Conservation (phyloP, 2,113 vertebrate species). For the Grammomys surdaster region DNA sequence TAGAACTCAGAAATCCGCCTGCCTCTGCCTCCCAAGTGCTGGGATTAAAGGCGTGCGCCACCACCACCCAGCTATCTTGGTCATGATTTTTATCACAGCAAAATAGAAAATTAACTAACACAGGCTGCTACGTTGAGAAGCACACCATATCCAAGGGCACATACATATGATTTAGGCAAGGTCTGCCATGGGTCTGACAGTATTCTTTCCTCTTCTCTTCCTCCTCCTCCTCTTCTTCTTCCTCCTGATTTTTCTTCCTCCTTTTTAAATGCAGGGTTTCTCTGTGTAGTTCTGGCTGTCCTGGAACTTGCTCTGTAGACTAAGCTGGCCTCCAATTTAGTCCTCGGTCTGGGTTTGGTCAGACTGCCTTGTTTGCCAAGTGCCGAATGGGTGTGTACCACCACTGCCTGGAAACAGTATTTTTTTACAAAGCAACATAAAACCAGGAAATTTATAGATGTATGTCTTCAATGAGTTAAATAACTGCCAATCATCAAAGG, state of each 20-base stretch:
- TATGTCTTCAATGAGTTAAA: slow-evolving; percentile 12
- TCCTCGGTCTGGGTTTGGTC: not conserved
- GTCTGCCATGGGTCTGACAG: not conserved
- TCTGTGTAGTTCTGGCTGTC: not conserved
- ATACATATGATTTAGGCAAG: not conserved
- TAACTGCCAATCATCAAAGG: not conserved
- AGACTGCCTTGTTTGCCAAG: not conserved
- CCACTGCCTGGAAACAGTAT: not conserved
- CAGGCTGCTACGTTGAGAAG: not conserved
- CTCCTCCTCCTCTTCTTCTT: too few relatives aligned
- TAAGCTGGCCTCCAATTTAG: not conserved
- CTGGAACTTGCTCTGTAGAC: not conserved
- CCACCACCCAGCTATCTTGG: too few relatives aligned
- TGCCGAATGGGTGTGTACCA: not conserved
- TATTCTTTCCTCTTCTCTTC: not conserved
- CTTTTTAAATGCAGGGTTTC: not conserved
- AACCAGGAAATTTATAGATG: not conserved
- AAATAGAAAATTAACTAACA: not conserved
- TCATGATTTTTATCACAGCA: not conserved
- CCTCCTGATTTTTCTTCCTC: too few relatives aligned
- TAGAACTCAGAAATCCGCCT: too few relatives aligned
- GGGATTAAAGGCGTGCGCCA: too few relatives aligned
- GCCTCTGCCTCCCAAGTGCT: too few relatives aligned
- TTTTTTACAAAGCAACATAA: slow-evolving; percentile 13
- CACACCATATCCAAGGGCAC: not conserved